Conservation (phyloP, 2,113 vertebrate species). For the Elanoides forficatus region DNA sequence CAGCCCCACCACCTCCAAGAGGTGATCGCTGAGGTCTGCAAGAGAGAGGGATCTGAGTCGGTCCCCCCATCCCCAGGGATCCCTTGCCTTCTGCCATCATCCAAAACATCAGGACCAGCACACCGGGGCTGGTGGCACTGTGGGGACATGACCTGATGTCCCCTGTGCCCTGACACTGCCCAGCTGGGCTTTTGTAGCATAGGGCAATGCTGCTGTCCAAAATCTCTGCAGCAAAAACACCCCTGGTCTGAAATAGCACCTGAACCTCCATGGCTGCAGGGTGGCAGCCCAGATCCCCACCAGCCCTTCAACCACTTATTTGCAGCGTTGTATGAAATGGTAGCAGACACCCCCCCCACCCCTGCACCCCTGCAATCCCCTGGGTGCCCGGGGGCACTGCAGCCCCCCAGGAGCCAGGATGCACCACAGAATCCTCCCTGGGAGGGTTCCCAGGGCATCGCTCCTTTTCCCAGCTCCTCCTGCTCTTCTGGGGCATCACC, state of each 20-base stretch:
- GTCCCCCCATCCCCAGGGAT: fast-evolving
- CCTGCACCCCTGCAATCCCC: too few species aligned
- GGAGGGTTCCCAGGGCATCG: fast-evolving
- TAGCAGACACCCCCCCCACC: background rate
- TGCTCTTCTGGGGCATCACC: background rate
- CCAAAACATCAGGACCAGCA: fast-evolving
- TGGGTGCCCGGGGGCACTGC: background rate
- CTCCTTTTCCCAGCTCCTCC: background rate
- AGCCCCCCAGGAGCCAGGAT: background rate
- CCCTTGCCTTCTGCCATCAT: background rate
- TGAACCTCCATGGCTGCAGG: fast-evolving
- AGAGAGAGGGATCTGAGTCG: background rate
- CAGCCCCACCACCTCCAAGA: slow-evolving; percentile 92
- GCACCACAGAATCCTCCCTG: fast-evolving
- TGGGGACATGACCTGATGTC: background rate
- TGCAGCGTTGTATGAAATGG: background rate
- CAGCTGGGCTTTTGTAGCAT: fast-evolving
- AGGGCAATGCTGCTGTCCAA: background rate
- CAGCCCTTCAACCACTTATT: background rate
- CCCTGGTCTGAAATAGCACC: background rate
- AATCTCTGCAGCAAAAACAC: background rate
- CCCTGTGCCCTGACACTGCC: fast-evolving
- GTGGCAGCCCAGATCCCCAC: background rate
- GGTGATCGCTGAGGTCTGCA: slow-evolving; percentile 90
- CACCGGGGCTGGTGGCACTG: background rate